A percentile compares a stretch with the other conserved stretches of the same genome.
phyloP scores from a whole-genome alignment of 2,888 invertebrate genomes.

The Periphyllus acericola region DNA sequence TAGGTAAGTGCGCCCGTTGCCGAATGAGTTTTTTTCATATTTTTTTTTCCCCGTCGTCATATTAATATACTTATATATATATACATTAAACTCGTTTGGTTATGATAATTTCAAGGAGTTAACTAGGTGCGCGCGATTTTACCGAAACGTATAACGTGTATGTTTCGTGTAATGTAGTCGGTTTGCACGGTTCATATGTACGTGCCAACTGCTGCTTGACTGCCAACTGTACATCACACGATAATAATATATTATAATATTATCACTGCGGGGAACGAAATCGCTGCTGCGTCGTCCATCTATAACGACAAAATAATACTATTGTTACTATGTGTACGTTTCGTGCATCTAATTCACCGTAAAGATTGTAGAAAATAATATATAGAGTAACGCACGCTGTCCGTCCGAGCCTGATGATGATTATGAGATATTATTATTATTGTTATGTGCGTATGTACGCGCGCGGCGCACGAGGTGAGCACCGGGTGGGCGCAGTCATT shows the following conservation, averaged over 20 bases:
- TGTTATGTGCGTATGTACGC: neutral
- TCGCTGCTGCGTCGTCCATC: neutral
- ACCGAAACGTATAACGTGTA: neutral
- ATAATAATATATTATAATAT: neutral
- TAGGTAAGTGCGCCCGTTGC: neutral
- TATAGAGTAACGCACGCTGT: neutral
- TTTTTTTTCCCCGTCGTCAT: neutral
- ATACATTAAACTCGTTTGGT: neutral
- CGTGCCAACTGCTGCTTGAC: neutral
- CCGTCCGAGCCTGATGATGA: neutral
- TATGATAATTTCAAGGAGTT: neutral
- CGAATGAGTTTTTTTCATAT: neutral
- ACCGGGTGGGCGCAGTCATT: neutral
- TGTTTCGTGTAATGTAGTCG: neutral
- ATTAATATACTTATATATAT: neutral
- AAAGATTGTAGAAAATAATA: neutral
- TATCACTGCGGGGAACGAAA: neutral
- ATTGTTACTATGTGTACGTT: neutral
- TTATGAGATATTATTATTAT: neutral
- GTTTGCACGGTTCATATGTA: neutral
- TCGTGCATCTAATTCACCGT: constrained; percentile 28
- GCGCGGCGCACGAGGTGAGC: neutral
- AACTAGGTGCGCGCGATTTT: neutral
- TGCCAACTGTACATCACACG: neutral
- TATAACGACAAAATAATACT: neutral